Evolutionary conservation across 1,140 invertebrate genomes (phyloP), one percentile per base, ranked within the genome.

Genomic region (Belonocnema kinseyi): DNA sequence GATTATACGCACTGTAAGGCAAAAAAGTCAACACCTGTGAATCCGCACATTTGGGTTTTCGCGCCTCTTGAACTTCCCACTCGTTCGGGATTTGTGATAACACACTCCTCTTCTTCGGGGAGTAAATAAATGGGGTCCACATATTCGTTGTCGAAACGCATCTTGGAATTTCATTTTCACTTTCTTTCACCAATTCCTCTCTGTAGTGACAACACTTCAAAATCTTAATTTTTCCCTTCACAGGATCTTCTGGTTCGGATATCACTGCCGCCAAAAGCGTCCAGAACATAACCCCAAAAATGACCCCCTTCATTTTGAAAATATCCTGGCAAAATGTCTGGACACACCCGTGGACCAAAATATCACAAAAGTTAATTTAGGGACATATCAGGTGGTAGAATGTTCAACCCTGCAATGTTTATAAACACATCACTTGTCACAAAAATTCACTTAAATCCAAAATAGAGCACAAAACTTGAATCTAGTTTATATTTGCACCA

Each of bases 41-140:
- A 73, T 86, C 61, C 56, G 84, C 72, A 78, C 94, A 94, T 0
- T 40, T 73, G 16, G 89, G 93, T 77, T 82, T 86, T 26, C 12
- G 80, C 51, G 74, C 85, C 74, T 88, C 88, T 0, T 84, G 61
- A 11, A 93, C 77, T 6, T 82, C 80, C 93, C 93, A 94, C 16
- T 92, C 86, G 3, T 83, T 74, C 1, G 93, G 93, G 13, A 90
- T 40, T 0, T 74, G 70, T 1, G 80, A 33, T 10, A 93, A 74
- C 73, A 92, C 87, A 0, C 72, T 78, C 0, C 80, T 72, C 3
- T 84, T 79, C 0, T 75, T 66, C 0, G 92, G 92, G 76, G 93
- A 93, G 85, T 92, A 94, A 51, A 94, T 91, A 4, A 91, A 80
- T 11, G 93, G 92, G 2, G 86, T 77, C 93, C 93, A 93, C 0